Conservation (phyloP, 2,888 invertebrate genomes). For the Prosopocoilus inquinatus region DNA sequence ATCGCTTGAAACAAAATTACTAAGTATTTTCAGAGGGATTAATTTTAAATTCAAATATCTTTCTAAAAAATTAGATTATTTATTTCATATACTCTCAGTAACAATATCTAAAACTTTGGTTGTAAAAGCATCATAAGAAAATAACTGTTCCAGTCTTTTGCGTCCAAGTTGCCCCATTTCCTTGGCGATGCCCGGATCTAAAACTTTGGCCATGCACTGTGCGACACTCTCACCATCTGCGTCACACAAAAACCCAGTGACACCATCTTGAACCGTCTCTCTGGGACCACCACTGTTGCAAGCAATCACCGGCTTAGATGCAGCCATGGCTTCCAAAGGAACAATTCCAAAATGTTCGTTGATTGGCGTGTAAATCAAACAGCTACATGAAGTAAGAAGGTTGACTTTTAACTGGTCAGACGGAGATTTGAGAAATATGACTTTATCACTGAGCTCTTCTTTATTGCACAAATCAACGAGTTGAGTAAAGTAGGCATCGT, state of each 20-base stretch:
- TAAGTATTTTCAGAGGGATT: too few relatives aligned
- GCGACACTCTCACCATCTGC: slow-evolving; percentile 71
- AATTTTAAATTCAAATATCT: too few relatives aligned
- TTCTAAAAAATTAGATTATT: not conserved
- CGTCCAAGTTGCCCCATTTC: slow-evolving; percentile 75
- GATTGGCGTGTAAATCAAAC: slow-evolving; percentile 91
- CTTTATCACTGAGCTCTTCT: slow-evolving; percentile 66
- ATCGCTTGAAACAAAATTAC: too few relatives aligned
- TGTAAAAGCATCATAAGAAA: slow-evolving; percentile 80
- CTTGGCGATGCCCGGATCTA: slow-evolving; percentile 58
- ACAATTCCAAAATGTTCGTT: slow-evolving; percentile 99
- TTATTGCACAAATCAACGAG: slow-evolving; percentile 65
- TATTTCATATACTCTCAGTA: slow-evolving; percentile 10
- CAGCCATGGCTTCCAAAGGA: slow-evolving; percentile 97
- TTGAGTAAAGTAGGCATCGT: slow-evolving; percentile 80
- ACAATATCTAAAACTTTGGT: slow-evolving; percentile 25
- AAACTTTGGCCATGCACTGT: slow-evolving; percentile 68
- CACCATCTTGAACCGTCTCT: slow-evolving; percentile 81
- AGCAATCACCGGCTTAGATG: slow-evolving; percentile 90
- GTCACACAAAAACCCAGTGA: slow-evolving; percentile 80
- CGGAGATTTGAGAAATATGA: slow-evolving; percentile 85
- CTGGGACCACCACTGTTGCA: slow-evolving; percentile 93
- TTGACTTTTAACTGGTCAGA: slow-evolving; percentile 80
- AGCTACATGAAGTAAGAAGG: slow-evolving; percentile 70
- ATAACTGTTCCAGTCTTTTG: slow-evolving; percentile 71